Evolutionary conservation across 1,140 invertebrate genomes (phyloP).

Genomic region (Dreissena polymorpha): DNA sequence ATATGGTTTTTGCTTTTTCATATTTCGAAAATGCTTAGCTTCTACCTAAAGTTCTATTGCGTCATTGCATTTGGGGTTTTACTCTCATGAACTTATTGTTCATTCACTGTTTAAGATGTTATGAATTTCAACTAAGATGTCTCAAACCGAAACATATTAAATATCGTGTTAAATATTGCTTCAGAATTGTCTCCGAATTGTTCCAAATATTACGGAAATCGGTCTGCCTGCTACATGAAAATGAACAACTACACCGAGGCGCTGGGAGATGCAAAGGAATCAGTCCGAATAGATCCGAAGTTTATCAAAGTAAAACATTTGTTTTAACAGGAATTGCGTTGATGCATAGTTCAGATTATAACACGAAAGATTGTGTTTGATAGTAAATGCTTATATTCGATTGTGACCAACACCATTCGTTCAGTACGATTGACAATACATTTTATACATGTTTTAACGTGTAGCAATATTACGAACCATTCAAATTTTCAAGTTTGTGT

Average conservation of each 20-base stretch:
- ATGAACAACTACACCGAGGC: slow-evolving; percentile 90
- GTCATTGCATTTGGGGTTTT: neutral
- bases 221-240: slow-evolving; percentile 97
- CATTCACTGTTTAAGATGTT: neutral
- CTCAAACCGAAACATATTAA: neutral
- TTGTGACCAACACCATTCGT: too few species aligned
- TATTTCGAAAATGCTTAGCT: neutral
- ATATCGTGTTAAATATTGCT: neutral
- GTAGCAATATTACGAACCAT: too few species aligned
- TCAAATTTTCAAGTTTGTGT: too few species aligned
- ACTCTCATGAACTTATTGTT: neutral
- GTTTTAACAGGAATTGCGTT: too few species aligned
- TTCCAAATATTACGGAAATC: slow-evolving; percentile 92
- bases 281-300: slow-evolving; percentile 87
- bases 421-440: too few species aligned
- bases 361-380: too few species aligned
- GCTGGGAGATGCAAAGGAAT: slow-evolving; percentile 90
- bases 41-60: neutral
- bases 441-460: too few species aligned
- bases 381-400: too few species aligned
- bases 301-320: slow-evolving; percentile 82
- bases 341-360: too few species aligned
- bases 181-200: slow-evolving; percentile 81
- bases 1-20: neutral
- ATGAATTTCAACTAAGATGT: neutral